Base-by-base conservation (phyloP, 2,888 invertebrate species). In the Conchocele bisecta region DNA sequence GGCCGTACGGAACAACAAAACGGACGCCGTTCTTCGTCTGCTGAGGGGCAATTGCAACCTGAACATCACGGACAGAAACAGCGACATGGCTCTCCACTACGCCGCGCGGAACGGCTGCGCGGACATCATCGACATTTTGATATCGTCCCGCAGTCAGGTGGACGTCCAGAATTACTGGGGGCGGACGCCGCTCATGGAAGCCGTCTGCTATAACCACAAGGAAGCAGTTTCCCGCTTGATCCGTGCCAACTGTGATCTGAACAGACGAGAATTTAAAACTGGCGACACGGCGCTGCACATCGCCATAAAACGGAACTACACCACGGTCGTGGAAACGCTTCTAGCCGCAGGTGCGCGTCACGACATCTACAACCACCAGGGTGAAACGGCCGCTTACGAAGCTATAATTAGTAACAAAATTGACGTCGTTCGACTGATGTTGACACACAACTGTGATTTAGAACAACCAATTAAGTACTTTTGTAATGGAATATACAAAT, bases 161-260 rank as follows among this genome's bases (percentile, higher is more conserved):
- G 89, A 90, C 76, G 88, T 90, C 53, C 90, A 91, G 81, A 91
- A 91, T 69, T 90, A 90, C 71, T 90, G 90, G 89, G 91, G 90
- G 6, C 81, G 90, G 66, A 90, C 90, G 28, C 90, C 91, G 0
- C 83, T 90, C 20, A 90, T 91, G 90, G 91, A 91, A 61, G 90
- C 90, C 0, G 90, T 90, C 28, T 89, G 88, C 72, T 91, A 91
- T 79, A 91, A 90, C 81, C 90, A 90, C 76, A 88, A 86, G 68
- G 89, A 89, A 53, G 88, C 89, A 7, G 89, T 90, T 13, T 85
- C 88, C 6, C 79, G 84, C 3, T 84, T 91, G 15, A 82, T 89
- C 28, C 81, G 80, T 37, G 86, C 84, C 20, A 83, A 80, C 67
- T 90, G 90, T 80, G 88, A 91, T 81, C 82, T 90, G 54, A 89